Base-by-base conservation (phyloP, 2,797 vertebrate genomes). In the Micrastur ruficollis region DNA sequence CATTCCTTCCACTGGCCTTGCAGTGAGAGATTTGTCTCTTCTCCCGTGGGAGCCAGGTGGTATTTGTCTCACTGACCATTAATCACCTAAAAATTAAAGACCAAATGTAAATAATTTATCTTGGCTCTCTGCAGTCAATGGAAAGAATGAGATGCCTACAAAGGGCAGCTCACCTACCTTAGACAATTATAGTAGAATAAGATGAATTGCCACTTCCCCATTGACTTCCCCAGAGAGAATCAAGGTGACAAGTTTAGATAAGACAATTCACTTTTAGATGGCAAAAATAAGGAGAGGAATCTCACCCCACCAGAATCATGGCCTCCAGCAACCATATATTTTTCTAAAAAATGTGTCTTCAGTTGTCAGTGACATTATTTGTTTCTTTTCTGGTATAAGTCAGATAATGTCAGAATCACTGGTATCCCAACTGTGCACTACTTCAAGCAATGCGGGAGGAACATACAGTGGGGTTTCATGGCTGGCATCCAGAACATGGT, bases 211-310 rank as follows among this genome's bases (percentile, higher is more conserved):
- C 46, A 50, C 56, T 96, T 94, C 94, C 72, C 61, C 46, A 66
- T 27, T 84, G 62, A 92, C 59, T 93, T 90, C 71, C 83, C 59
- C 27, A 83, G 52, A 89, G 36, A 91, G 49, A 89, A 89, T 52
- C 9, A 5, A 90, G 67, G 95, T 81, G 95, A 93, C 93, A 87
- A 95, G 81, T 81, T 92, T 91, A 95, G 92, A 94, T 96, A 97
- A 96, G 68, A 72, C 32, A n/a, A 63, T 85, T 94, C 58, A 65
- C 52, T 87, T 91, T 68, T 46, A 89, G 89, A 95, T 83, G 65
- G 53, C 23, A 86, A 91, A 94, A 95, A 46, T 67, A 95, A 92
- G 68, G 52, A 88, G 34, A 95, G 49, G 94, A 96, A 96, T 96
- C 95, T 95, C 65, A 90, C 88, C 26, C 21, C 67, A 85, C 94